Evolutionary conservation across 2,888 invertebrate species (phyloP).

Genomic region (Parnassius smintheus): DNA sequence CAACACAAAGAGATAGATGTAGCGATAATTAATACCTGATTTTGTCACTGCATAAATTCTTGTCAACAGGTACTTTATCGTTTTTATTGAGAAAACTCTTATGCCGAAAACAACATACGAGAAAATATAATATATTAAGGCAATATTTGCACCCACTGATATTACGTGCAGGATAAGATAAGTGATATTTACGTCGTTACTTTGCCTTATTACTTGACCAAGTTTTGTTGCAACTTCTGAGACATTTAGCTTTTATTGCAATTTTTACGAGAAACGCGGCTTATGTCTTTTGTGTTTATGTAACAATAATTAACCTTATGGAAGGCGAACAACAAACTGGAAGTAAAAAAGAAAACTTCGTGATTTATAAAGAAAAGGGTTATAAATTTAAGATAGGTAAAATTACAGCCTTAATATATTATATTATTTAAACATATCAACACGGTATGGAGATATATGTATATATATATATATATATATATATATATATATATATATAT

Average conservation of each 20-base stretch:
- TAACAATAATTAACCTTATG: too few species aligned
- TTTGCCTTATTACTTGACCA: conserved; percentile 26
- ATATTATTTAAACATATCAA: too few species aligned
- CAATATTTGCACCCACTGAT: conserved; percentile 27
- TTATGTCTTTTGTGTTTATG: background rate
- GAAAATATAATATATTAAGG: conserved; percentile 28
- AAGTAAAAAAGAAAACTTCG: too few species aligned
- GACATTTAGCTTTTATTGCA: conserved; percentile 23
- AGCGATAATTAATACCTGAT: too few species aligned
- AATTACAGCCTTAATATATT: too few species aligned
- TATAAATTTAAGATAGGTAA: too few species aligned
- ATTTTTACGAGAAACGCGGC: background rate
- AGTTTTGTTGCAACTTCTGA: conserved; percentile 22
- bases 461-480: too few species aligned
- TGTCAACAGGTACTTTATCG: conserved; percentile 20
- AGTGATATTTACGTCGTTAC: conserved; percentile 22
- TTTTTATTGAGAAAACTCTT: conserved; percentile 28
- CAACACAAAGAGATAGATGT: too few species aligned
- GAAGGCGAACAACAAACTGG: too few species aligned
- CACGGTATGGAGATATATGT: too few species aligned
- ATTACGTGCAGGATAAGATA: conserved; percentile 26
- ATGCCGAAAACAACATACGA: conserved; percentile 18
- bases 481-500: too few species aligned
- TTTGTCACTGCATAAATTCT: background rate
- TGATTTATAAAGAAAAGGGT: too few species aligned